A percentile compares a stretch with the other conserved stretches of the same genome.
phyloP scores from a whole-genome alignment of 2,888 invertebrate genomes.

The Harpalus rubripes region DNA sequence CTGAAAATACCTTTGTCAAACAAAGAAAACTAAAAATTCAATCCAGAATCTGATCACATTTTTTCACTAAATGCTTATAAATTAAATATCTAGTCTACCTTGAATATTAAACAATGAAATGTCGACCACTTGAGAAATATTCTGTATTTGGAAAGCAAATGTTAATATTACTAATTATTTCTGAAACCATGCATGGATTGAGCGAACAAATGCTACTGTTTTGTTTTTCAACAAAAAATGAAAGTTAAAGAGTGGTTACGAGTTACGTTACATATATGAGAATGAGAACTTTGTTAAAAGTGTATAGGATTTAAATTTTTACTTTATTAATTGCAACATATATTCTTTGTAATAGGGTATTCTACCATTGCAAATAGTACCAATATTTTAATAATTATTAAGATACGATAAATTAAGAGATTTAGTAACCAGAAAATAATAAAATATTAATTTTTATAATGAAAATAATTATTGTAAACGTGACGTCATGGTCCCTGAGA shows the following conservation, averaged over 20 bases:
- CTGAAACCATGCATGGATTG: constrained; percentile 10
- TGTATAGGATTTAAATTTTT: background rate
- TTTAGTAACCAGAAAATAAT: too few species aligned
- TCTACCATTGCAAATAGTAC: too few species aligned
- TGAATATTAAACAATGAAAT: constrained; percentile 10
- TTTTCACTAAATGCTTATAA: background rate
- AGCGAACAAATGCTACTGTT: background rate
- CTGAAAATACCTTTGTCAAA: background rate
- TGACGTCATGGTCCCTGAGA: too few species aligned
- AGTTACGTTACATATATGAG: constrained; percentile 18
- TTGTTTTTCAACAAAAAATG: constrained; percentile 49
- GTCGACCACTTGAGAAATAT: background rate
- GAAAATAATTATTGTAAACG: too few species aligned
- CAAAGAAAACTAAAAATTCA: constrained; percentile 2
- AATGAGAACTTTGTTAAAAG: constrained; percentile 14
- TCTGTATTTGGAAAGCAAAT: constrained; percentile 25
- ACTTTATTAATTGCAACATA: too few species aligned
- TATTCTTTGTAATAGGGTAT: too few species aligned
- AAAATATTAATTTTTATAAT: too few species aligned
- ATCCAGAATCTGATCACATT: background rate
- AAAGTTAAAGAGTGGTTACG: constrained; percentile 41
- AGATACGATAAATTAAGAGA: too few species aligned
- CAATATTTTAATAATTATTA: too few species aligned
- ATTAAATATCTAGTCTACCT: constrained; percentile 35
- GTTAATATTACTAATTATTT: constrained; percentile 25